Evolutionary conservation across 1,140 invertebrate species (phyloP), one percentile per base, ranked within the genome.

Genomic region (Neodiprion pinetum): DNA sequence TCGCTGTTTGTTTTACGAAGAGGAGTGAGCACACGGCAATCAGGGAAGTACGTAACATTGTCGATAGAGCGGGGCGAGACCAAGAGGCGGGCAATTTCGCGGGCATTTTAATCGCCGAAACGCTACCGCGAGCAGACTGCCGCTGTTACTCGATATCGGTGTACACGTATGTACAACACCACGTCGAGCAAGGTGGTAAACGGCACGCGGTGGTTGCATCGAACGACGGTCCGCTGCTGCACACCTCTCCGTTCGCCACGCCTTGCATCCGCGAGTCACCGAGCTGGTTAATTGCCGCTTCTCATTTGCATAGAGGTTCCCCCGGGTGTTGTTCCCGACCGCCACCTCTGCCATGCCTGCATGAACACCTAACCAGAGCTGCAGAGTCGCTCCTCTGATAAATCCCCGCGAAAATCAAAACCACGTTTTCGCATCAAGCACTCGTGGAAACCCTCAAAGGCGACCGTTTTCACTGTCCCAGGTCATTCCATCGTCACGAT

Each of bases 241-340:
- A n/a, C 11, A 14, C 53, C 53, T 61, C 53, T 3, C 53, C 53
- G 53, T 61, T 61, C 53, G 53, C 53, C 53, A 61, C 53, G 53
- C 53, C 53, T 61, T n/a, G 53, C 11, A n/a, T 61, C 53, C 53
- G 28, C 28, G 53, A 61, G 53, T 61, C 53, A 61, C 53, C 53
- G 70, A 74, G 71, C 71, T 14, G 66, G 76, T 83, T 83, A 83
- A 83, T 82, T 83, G 81, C 81, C 53, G 74, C 69, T 68, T 74
- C 81, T 81, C 82, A 83, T 83, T 83, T 83, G 78, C 81, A 83
- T 82, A 81, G 74, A 81, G 71, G 78, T 75, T 75, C 69, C 81
- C 49, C 72, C 66, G 75, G 48, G 65, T 68, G 17, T 40, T 14
- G 28, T 48, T 28, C n/a, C 53, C 28, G 28, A 40, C 53, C 53